Base-by-base conservation (phyloP, 2,113 vertebrate genomes). In the Alces alces region DNA sequence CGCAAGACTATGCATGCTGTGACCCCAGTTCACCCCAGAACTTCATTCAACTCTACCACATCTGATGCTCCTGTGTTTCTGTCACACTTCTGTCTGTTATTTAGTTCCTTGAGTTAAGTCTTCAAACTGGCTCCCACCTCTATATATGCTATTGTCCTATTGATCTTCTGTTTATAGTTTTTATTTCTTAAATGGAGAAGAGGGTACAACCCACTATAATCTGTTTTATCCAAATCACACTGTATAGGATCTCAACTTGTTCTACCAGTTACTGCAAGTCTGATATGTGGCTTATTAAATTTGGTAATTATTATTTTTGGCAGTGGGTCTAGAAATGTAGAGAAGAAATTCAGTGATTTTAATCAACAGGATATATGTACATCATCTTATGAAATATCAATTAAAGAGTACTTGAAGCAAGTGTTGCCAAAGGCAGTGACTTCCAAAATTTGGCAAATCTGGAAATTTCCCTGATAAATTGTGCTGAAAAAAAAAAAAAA, bases 401-500 rank as follows among this genome's bases (percentile, higher is more conserved):
- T 57, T 45, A 84, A 87, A 61, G 33, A 73, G 8, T 80, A 14
- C 19, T 94, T 92, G 80, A 95, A 93, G 52, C 33, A 95, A 61
- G 6, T 39, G 17, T 95, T 95, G n/a, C 43, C 76, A 85, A 54
- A 87, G 39, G 11, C 15, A 92, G 43, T 96, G 47, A n/a, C 30
- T 92, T 89, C 47, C 11, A 80, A 87, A 93, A 87, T 57, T 83
- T 23, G 5, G 66, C 43, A 96, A 61, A 85, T 90, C 43, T 90
- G n/a, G 45, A 95, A 84, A 92, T 91, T 86, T 91, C 47, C 15
- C n/a, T 85, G 30, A 93, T 86, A 86, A 97, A 87, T 84, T 84
- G 54, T 9, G 23, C n/a, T 85, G 13, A 0, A 70, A 73, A 39
- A 16, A 86, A 86, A 80, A 47, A 50, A 47, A 92, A 47, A 82